These are phyloP conservation scores for Styela plicata DNA, from an alignment of 23 tunicate species.

Conservation along the genomic window DNA sequence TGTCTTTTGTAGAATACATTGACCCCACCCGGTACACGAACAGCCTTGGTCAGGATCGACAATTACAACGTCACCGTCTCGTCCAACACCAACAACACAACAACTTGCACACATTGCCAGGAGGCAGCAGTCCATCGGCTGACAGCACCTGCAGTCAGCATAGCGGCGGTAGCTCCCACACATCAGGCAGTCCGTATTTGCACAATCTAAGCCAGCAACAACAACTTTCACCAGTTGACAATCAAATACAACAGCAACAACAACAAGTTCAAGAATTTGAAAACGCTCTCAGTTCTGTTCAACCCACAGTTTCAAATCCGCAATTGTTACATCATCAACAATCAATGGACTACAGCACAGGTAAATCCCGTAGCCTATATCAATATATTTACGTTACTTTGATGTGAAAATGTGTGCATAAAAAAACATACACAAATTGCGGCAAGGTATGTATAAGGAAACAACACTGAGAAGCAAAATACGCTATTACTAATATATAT, in stretches of 20 bases:
- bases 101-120: not conserved
- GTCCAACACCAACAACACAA: slow-evolving; percentile 27
- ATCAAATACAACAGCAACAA: slow-evolving; percentile 23
- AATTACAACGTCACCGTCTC: slow-evolving; percentile 16
- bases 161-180: not conserved
- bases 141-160: slow-evolving; percentile 33
- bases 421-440: no score
- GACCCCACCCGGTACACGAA: slow-evolving; percentile 9
- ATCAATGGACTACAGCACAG: slow-evolving; percentile 7
- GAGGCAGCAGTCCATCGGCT: slow-evolving; percentile 31
- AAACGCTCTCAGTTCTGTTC: slow-evolving; percentile 17
- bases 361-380: not conserved
- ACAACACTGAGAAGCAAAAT: no score
- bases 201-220: not conserved
- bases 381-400: no score
- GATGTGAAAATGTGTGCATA: no score
- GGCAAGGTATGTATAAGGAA: no score
- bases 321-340: slow-evolving; percentile 29
- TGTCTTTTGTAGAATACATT: slow-evolving; percentile 13
- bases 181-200: not conserved
- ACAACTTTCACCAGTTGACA: slow-evolving; percentile 6
- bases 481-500: no score
- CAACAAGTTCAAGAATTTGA: slow-evolving; percentile 17
- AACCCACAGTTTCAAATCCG: not conserved
- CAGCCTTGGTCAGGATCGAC: not conserved